These are phyloP conservation scores for Drosophila yakuba DNA, from an alignment of 1,140 invertebrate genomes.

Conservation along the genomic window DNA sequence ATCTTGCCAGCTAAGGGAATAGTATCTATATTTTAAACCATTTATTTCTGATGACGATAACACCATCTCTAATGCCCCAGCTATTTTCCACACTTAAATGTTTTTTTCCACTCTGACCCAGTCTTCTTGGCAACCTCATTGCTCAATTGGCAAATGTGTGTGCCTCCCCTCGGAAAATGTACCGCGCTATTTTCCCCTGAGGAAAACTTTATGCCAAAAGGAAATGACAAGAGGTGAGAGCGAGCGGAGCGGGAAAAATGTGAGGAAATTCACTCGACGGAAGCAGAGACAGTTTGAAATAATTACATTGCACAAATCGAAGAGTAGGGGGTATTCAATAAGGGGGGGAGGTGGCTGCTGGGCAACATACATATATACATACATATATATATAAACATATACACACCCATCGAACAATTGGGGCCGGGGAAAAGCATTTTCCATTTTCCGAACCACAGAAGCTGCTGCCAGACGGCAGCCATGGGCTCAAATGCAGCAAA, in stretches of 20 bases:
- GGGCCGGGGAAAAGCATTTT: conserved; percentile 17
- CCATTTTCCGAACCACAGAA: conserved; percentile 18
- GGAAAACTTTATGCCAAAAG: conserved; percentile 73
- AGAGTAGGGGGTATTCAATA: not conserved
- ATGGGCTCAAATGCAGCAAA: conserved; percentile 50
- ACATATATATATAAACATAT: not conserved
- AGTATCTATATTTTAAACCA: not conserved
- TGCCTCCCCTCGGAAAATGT: conserved; percentile 14
- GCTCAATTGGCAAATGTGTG: conserved; percentile 67
- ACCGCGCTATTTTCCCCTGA: conserved; percentile 10
- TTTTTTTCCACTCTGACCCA: conserved; percentile 24
- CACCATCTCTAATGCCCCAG: not conserved
- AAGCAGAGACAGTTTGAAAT: conserved; percentile 80
- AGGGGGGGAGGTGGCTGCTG: not conserved
- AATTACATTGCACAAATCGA: conserved; percentile 68
- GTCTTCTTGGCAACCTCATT: conserved; percentile 49
- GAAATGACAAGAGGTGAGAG: conserved; percentile 45
- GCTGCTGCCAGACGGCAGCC: conserved; percentile 16
- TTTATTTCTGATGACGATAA: not conserved
- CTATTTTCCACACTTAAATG: not conserved
- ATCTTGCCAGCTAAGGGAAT: not conserved
- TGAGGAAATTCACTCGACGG: conserved; percentile 58
- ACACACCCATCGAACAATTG: conserved; percentile 58
- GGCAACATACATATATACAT: too few species aligned
- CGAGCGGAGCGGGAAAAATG: conserved; percentile 16